Conservation (phyloP, 64 coral and sea anemone genomes). For the Porites australiensis region DNA sequence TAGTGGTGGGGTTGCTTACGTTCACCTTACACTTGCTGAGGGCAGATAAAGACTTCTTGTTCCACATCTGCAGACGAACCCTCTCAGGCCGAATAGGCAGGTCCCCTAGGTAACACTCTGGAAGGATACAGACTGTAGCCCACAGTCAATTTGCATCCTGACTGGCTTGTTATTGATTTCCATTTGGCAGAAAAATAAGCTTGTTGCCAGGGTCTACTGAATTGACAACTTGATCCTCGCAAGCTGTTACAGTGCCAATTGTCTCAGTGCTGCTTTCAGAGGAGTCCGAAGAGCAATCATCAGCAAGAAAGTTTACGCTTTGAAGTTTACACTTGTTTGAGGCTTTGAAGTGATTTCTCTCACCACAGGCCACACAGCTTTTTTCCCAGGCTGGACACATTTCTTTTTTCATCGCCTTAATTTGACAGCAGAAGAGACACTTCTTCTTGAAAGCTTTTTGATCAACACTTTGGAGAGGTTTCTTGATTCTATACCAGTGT, state of each 20-base stretch:
- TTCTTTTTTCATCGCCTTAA: constrained; percentile 17
- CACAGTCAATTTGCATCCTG: constrained; percentile 8
- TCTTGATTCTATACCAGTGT: background rate
- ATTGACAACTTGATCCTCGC: background rate
- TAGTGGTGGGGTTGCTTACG: constrained; percentile 18
- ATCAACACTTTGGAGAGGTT: background rate
- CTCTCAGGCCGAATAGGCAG: background rate
- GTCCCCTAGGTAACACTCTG: constrained; percentile 17
- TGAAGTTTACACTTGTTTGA: constrained; percentile 8
- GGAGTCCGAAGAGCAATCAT: background rate
- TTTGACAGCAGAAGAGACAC: constrained; percentile 17
- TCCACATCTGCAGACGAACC: constrained; percentile 51
- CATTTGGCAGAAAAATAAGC: constrained; percentile 25
- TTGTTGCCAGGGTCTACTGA: background rate
- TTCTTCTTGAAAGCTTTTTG: background rate
- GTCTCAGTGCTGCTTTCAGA: background rate
- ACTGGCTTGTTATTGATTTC: background rate
- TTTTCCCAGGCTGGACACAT: constrained; percentile 46
- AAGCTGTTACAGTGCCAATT: background rate
- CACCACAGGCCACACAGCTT: constrained; percentile 16
- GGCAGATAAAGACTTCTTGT: constrained; percentile 18
- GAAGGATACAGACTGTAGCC: constrained; percentile 28
- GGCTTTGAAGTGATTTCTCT: constrained; percentile 26
- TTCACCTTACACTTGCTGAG: constrained; percentile 4
- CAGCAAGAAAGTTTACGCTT: background rate